Percentiles rank a stretch among this genome's conserved stretches.
Conservation (phyloP, 1,140 invertebrate species). For the Chironomus tepperi region DNA sequence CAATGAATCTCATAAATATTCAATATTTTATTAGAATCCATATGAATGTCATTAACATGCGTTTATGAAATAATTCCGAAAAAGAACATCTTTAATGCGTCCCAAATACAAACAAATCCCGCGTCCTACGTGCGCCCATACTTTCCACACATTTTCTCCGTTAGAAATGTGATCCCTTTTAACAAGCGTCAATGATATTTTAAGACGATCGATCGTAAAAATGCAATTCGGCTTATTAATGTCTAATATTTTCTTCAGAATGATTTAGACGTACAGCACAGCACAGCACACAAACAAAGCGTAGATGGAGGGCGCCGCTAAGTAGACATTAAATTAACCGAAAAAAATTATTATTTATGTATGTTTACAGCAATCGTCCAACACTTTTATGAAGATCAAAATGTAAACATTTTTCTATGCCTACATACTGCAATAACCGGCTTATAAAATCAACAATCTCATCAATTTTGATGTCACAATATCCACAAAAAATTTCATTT, state of each 20-base stretch:
- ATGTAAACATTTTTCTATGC: background rate
- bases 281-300: background rate
- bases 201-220: background rate
- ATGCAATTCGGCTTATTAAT: conserved; percentile 3
- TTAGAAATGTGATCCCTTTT: background rate
- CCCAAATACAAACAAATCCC: too few relatives aligned
- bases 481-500: background rate
- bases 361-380: conserved; percentile 6
- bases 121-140: too few relatives aligned
- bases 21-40: too few relatives aligned
- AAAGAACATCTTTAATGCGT: too few relatives aligned
- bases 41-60: too few relatives aligned
- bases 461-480: conserved; percentile 8
- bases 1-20: too few relatives aligned
- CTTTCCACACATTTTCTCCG: background rate
- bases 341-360: conserved; percentile 4
- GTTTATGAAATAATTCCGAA: too few relatives aligned
- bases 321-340: conserved; percentile 10
- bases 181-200: background rate
- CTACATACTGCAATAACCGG: background rate
- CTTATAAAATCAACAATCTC: background rate
- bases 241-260: background rate
- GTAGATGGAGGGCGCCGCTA: background rate
- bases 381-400: background rate
- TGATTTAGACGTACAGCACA: too few relatives aligned